Conservation (phyloP, 2,888 invertebrate genomes). For the Trilocha varians region DNA sequence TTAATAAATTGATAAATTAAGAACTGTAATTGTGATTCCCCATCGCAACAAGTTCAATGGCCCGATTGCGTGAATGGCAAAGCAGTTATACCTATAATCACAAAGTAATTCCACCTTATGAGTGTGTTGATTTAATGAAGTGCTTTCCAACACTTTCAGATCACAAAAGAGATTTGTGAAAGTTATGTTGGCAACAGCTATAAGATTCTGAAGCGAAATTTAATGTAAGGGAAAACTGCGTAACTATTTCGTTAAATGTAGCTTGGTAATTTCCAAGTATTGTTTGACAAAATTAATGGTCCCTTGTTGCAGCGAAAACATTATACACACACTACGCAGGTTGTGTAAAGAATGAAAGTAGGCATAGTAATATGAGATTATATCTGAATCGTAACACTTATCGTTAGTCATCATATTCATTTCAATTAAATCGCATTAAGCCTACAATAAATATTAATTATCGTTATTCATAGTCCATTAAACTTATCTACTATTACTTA, state of each 20-base stretch:
- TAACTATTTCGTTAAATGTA: not conserved
- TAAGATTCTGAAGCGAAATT: not conserved
- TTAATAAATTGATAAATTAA: not conserved
- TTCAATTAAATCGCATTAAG: no score
- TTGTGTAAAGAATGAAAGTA: no score
- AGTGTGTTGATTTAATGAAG: conserved; percentile 41
- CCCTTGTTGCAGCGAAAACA: no score
- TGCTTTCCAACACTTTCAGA: conserved; percentile 60
- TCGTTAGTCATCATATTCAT: no score
- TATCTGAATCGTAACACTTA: no score
- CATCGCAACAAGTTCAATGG: conserved; percentile 17
- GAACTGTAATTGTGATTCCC: not conserved
- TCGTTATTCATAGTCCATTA: no score
- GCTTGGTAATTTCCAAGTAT: not conserved
- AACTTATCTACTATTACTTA: no score
- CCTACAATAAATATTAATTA: no score
- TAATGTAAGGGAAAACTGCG: not conserved
- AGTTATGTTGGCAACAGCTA: conserved; percentile 32
- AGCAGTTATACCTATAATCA: conserved; percentile 16
- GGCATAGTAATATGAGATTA: no score
- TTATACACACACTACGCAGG: no score
- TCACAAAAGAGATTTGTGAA: conserved; percentile 48
- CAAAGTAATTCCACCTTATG: conserved; percentile 33
- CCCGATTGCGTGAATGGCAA: conserved; percentile 26
- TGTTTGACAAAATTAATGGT: not conserved